Base-by-base conservation (phyloP, 2,888 invertebrate species). In the Lutraria lutraria region DNA sequence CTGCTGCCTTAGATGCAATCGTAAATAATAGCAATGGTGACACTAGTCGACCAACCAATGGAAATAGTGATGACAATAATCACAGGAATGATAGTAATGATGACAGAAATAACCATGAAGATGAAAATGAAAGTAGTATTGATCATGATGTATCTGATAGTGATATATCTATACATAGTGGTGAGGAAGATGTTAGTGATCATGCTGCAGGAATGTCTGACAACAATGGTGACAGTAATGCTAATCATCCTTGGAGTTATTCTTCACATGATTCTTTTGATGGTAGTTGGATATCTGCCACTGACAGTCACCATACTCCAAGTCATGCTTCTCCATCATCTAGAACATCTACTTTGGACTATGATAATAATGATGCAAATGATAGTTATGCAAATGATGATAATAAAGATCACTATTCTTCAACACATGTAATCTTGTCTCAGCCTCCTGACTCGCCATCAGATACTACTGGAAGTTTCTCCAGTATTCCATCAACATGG, bases 371-470 rank as follows among this genome's bases (percentile, higher is more conserved):
- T 76, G 52, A n/a, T n/a, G 72, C 53, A 6, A 29, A 84, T 84
- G 52, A 53, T 80, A 81, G 60, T 21, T 56, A 54, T 34, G 60
- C 79, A 15, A 80, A 34, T 85, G 79, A 34, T 4, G 54, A 80
- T 34, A 79, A 54, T 54, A 52, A 82, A 19, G 68, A 72, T 43
- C 43, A 72, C 0, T 29, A 82, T 56, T 60, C 72, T 56, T 80
- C 83, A 6, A 80, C 82, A 12, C 91, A 91, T 86, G 87, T 89
- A 16, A 89, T 91, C 34, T 84, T 89, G 19, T 84, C 89, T 12
- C 86, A 89, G 72, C 91, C 91, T 1, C 91, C 91, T 15, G 89
- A 86, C 25, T 91, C 91, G 0, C 91, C 86, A 0, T 89, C 91
- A 1, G 84, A 88, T 79, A 82, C 88, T 0, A 72, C 83, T 21